Conservation (phyloP, 2,113 vertebrate species). For the Phasianus colchicus region DNA sequence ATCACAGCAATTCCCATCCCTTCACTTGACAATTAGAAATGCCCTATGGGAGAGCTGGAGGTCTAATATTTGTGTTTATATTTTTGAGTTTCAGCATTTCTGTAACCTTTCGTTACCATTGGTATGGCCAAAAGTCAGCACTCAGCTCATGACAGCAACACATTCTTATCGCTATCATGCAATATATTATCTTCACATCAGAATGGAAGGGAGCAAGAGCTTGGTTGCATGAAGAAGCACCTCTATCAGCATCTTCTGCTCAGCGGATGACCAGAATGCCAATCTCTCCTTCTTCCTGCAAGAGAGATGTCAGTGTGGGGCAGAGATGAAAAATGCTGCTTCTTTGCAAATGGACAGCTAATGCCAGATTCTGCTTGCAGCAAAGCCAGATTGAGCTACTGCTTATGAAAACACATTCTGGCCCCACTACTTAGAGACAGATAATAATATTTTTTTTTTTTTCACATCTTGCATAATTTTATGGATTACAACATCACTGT, state of each 20-base stretch:
- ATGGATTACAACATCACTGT: not conserved
- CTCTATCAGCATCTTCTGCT: not conserved
- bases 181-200: not conserved
- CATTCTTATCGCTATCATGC: not conserved
- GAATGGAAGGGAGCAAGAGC: not conserved
- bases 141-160: not conserved
- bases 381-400: not conserved
- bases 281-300: not conserved
- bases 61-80: constrained; percentile 66
- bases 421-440: not conserved
- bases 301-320: not conserved
- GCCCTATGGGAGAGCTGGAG: constrained; percentile 49
- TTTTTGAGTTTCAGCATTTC: constrained; percentile 52
- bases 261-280: not conserved
- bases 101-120: constrained; percentile 72
- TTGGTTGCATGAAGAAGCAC: not conserved
- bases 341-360: not conserved
- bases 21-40: constrained; percentile 78
- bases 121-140: not conserved
- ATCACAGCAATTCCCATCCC: constrained; percentile 73
- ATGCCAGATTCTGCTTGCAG: not conserved
- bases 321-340: accelerated
- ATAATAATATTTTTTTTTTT: not conserved
- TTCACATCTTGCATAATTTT: not conserved
- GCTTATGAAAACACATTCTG: not conserved